Base-by-base conservation (phyloP, 2,113 vertebrate species). In the Mesembrinibis cayennensis region DNA sequence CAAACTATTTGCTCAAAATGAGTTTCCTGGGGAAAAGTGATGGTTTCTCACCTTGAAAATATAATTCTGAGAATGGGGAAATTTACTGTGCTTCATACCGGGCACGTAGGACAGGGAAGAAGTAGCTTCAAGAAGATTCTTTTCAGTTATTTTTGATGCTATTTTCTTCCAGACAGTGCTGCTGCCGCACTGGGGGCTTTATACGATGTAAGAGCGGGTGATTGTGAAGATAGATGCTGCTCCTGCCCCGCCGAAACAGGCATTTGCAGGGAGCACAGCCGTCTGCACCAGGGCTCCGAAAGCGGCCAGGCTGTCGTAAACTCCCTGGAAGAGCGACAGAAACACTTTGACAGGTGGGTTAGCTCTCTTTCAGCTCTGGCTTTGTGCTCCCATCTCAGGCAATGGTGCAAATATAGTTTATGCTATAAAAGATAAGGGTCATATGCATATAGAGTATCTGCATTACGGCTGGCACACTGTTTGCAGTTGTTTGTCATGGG, bases 331-430 rank as follows among this genome's bases (percentile, higher is more conserved):
- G 65, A 94, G 95, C 10, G 55, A 87, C 95, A 95, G 95, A 30
- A 78, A 16, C 63, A 6, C 56, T 73, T 76, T 85, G 96, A 44
- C 95, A 97, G 95, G 97, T 97, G 96, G 95, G 92, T 95, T 65
- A 45, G 89, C 56, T 92, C 78, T 59, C 81, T 90, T 53, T 59
- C 38, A 40, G 80, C 92, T 81, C 89, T 67, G 84, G 84, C 93
- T 95, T 44, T 21, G 36, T 42, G 6, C 9, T 50, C 74, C 94
- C 63, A 18, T 87, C 93, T 50, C 95, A 30, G 95, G 93, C 95
- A 80, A 34, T 3, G 84, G 53, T 38, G 91, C 63, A 47, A 87
- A 63, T 8, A 8, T 40, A 87, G 69, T 65, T 94, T 21, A 44
- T 27, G 86, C 76, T 79, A 44, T 82, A 22, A 78, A 96, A 95